Evolutionary conservation across 2,888 invertebrate genomes (phyloP), one percentile per base, ranked within the genome.

Genomic region (Drosophila mimica): DNA sequence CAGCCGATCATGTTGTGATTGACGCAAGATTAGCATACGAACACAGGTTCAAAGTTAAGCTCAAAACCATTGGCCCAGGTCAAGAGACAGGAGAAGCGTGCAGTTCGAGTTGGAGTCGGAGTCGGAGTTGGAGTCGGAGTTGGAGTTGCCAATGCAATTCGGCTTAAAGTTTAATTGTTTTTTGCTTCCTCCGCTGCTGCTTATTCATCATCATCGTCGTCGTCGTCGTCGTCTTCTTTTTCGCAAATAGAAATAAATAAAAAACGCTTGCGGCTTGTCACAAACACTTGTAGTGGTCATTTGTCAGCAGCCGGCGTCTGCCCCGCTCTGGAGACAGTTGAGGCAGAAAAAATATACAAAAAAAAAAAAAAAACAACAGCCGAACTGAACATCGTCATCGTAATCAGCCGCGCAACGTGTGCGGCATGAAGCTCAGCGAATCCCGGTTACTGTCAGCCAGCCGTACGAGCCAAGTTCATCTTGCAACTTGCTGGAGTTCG

Each of bases 211-310:
- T 38, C 38, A n/a, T n/a, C 28, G 11, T 31, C n/a, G 17, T 54
- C 53, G 13, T 52, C 36, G 30, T 15, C 9, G n/a, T 57, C 20
- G 20, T 40, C 43, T 20, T 36, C 54, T 38, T 54, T 28, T 28
- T 60, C 72, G 72, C 78, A 81, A 87, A 83, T 85, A 85, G 72
- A 78, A 74, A 74, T 74, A 70, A 75, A 75, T 70, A 73, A 81
- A 73, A 89, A 78, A 78, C 83, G 80, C 92, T 92, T 91, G 92
- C 91, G 91, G 91, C 89, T 87, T 92, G 92, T 92, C 92, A 92
- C 91, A 93, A 92, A 91, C 90, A 90, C 88, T 91, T 93, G 92
- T 92, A 82, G 84, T 82, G 90, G 91, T 92, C 93, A 92, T 92
- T 92, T 92, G 92, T 92, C 92, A 93, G 86, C 77, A 33, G 73